Percentiles rank a stretch among this genome's conserved stretches.
phyloP scores from a whole-genome alignment of 2,113 vertebrate species.

The Erythrocercus mccallii region DNA sequence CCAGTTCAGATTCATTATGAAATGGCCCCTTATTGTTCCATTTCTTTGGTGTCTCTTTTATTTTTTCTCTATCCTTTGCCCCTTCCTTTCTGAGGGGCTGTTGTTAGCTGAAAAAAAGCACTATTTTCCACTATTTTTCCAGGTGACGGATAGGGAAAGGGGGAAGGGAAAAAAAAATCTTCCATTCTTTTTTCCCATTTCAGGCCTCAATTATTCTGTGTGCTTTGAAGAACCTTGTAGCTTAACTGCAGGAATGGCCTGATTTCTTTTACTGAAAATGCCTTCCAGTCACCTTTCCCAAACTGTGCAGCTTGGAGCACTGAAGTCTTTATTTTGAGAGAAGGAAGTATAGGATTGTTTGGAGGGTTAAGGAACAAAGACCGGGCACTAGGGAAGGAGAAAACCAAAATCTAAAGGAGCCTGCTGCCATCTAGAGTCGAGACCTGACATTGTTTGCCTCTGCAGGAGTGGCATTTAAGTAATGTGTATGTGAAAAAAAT shows the following conservation, averaged over 20 bases:
- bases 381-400: neutral
- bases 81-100: neutral
- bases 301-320: neutral
- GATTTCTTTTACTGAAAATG: conserved; percentile 45
- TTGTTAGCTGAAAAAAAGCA: neutral
- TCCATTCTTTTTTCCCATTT: conserved; percentile 16
- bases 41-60: neutral
- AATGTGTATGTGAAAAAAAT: neutral
- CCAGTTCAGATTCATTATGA: neutral
- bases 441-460: neutral
- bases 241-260: conserved; percentile 39
- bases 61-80: conserved; percentile 8
- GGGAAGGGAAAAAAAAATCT: neutral
- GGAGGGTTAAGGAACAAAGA: conserved; percentile 66
- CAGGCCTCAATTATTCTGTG: conserved; percentile 50
- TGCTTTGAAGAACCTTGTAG: conserved; percentile 25
- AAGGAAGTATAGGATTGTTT: conserved; percentile 33
- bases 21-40: neutral
- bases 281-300: conserved; percentile 24
- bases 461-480: neutral
- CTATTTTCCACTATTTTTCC: neutral
- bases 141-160: neutral
- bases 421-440: conserved; percentile 74
- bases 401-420: neutral
- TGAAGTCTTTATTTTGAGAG: conserved; percentile 58